phyloP scores from a whole-genome alignment of 2,888 invertebrate genomes.

The Deroplatys truncata region DNA sequence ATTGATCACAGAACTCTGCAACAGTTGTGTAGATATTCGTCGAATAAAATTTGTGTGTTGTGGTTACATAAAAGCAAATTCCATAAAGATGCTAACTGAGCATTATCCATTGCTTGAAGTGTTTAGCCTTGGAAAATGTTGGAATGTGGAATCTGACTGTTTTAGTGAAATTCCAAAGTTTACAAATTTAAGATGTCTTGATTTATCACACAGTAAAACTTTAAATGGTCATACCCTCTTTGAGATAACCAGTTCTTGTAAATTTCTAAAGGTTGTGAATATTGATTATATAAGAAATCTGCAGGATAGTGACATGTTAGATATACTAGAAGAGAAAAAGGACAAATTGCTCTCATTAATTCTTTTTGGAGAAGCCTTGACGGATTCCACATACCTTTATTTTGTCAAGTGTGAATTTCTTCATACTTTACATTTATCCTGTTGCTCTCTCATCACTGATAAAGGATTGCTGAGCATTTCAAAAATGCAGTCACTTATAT shows the following conservation, averaged over 20 bases:
- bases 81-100: not conserved
- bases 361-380: conserved; percentile 9
- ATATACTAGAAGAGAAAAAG: not conserved
- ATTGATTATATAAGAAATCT: conserved; percentile 13
- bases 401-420: not conserved
- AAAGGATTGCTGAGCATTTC: not conserved
- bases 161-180: not conserved
- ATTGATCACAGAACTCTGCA: not conserved
- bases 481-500: not conserved
- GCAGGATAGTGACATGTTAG: conserved; percentile 1
- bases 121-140: conserved; percentile 14
- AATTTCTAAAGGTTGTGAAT: conserved; percentile 1
- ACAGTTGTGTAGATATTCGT: not conserved
- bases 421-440: not conserved
- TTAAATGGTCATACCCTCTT: not conserved
- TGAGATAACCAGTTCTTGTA: not conserved
- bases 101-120: conserved; percentile 11
- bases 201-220: conserved; percentile 4
- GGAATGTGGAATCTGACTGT: conserved; percentile 3
- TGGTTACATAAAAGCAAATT: not conserved
- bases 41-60: conserved; percentile 1
- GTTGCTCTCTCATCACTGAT: conserved; percentile 7
- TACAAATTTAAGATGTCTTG: not conserved
- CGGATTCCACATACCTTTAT: not conserved
- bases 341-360: not conserved